Evolutionary conservation across 2,888 invertebrate genomes (phyloP), one percentile per base, ranked within the genome.

Genomic region (Linyphia triangularis): DNA sequence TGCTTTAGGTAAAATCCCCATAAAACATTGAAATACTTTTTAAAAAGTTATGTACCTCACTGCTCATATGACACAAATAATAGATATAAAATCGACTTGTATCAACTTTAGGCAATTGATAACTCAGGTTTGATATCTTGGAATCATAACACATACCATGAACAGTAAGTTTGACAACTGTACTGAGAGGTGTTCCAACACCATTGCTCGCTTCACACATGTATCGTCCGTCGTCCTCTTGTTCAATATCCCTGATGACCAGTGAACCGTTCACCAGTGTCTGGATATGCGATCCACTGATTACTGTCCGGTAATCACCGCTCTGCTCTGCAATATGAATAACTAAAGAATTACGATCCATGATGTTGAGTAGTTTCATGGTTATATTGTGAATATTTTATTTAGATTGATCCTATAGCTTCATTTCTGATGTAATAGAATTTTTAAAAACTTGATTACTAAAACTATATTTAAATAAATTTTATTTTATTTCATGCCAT

Each of bases 231-330:
- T 92, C 91, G 86, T 93, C 92, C 13, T 90, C 90, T 59, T 91
- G 91, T 57, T 89, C 88, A 10, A 92, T 92, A 2, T 91, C 84
- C 22, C 90, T 88, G 67, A 93, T 92, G 26, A 85, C 88, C 37
- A 91, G 78, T 0, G 91, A 91, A 19, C 91, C 91, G 73, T 91
- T 91, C 93, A 97, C 97, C 78, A 92, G 90, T 70, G 97, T 97
- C 93, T 96, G 96, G 89, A 98, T 97, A 92, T 96, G 90, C 0
- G 91, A 91, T 51, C 91, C 91, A 69, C 90, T 90, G 24, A 91
- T 91, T 6, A 91, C 86, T 9, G 91, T 90, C 9, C 89, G 85
- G 75, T 90, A 91, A 73, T 90, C 89, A 16, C 81, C 88, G 22
- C 33, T 73, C 7, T 84, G 73, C 19, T 82, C 89, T 89, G 37